Evolutionary conservation across 2,888 invertebrate species (phyloP).

Genomic region (Acanthosepion pharaonis): DNA sequence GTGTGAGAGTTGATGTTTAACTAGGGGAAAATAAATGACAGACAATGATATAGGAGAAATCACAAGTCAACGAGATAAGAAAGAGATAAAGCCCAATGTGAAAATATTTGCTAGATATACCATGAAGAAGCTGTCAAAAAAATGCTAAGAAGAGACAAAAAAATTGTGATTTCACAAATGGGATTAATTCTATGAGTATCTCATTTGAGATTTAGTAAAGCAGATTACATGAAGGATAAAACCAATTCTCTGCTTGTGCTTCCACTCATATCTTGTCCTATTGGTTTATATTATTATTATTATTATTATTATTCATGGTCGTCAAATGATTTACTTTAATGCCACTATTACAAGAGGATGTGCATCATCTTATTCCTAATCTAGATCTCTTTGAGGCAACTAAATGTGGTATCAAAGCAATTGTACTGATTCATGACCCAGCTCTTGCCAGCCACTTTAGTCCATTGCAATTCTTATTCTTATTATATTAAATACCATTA

Average conservation of each 20-base stretch:
- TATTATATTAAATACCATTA: background rate
- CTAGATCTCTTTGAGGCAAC: background rate
- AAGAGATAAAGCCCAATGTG: background rate
- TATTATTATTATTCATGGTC: background rate
- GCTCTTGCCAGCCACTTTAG: background rate
- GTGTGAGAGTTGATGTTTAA: background rate
- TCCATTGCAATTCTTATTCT: background rate
- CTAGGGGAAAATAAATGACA: background rate
- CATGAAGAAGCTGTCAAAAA: background rate
- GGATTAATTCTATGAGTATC: background rate
- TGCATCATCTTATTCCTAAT: background rate
- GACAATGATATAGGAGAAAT: background rate
- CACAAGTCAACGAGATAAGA: background rate
- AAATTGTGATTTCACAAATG: background rate
- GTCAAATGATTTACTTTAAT: background rate
- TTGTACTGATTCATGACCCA: background rate
- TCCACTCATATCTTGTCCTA: background rate
- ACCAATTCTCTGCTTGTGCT: background rate
- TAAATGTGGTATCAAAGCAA: background rate
- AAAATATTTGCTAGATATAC: background rate
- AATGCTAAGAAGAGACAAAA: background rate
- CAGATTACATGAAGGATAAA: background rate
- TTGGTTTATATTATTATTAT: background rate
- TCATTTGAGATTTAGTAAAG: background rate
- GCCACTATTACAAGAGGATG: background rate